Conservation (phyloP, 2,113 vertebrate genomes). For the Anguilla japonica region DNA sequence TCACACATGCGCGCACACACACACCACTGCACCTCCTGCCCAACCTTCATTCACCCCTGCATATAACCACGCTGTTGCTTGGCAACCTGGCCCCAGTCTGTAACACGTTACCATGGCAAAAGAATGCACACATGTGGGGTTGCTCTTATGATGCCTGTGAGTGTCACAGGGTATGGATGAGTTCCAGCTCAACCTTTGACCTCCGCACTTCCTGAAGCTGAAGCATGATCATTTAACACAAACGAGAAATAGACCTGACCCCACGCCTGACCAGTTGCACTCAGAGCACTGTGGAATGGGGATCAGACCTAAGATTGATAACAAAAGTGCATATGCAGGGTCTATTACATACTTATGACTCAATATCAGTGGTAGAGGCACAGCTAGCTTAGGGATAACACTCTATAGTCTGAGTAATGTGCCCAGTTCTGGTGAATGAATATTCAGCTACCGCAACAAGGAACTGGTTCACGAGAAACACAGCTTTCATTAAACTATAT, state of each 20-base stretch:
- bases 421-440: too few relatives aligned
- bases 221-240: background rate
- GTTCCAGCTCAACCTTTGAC: background rate
- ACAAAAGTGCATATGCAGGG: background rate
- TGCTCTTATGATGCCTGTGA: background rate
- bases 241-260: background rate
- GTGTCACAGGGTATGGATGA: background rate
- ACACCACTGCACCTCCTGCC: conserved; percentile 44
- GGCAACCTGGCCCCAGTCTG: conserved; percentile 71
- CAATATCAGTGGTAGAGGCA: too few relatives aligned
- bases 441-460: too few relatives aligned
- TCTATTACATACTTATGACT: too few relatives aligned
- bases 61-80: conserved; percentile 75
- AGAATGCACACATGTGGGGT: conserved; percentile 40
- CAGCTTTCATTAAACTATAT: too few relatives aligned
- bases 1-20: conserved; percentile 33
- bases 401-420: too few relatives aligned
- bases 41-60: conserved; percentile 48
- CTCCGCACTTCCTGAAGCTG: background rate
- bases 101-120: conserved; percentile 66
- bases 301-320: background rate
- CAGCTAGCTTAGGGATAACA: background rate
- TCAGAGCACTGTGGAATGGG: background rate
- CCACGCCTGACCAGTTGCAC: background rate
- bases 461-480: too few relatives aligned